Evolutionary conservation across 2,888 invertebrate species (phyloP), one percentile per base, ranked within the genome.

Genomic region (Orthosia gothica): DNA sequence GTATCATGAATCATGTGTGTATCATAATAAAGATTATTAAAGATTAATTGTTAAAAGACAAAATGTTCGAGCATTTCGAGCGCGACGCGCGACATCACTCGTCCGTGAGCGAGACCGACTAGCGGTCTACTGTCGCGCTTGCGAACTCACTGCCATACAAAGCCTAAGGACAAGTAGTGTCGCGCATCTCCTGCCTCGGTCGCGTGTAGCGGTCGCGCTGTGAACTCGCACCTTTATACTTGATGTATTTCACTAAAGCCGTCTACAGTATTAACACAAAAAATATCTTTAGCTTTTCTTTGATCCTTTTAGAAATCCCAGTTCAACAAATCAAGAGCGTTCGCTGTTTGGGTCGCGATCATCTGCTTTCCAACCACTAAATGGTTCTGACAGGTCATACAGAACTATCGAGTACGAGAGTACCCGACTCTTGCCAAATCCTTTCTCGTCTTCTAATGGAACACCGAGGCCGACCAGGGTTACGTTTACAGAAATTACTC

Each of bases 361-460:
- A 12, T 96, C 96, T 11, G 96, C 96, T 54, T 96, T 96, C 84
- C 95, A 95, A 76, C 96, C 95, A 3, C 79, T 96, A 5, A 92
- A 87, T 47, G 93, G 95, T 54, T 81, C 90, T 5, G 90, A 92
- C 23, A 87, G 94, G 57, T 88, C 93, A 5, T 92, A 92, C 72
- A 90, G 93, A 71, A 91, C 93, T 15, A 91, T 92, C n/a, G 92
- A 93, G 82, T 91, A 87, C 72, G 94, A 94, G 83, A 91, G 93
- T 54, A 89, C 91, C 2, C 89, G 96, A 74, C 88, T 94, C 13
- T 89, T 96, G 55, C 96, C 96, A 3, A 96, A 95, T 82, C 95
- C 95, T 3, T 96, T 96, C 82, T 95, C 95, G 0, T 90, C 94
- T 3, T 88, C 93, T 7, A 91, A 86, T 65, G 88, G 87, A 23